A percentile compares a stretch with the other conserved stretches of the same genome.
These are phyloP conservation scores for Incurvaria masculella DNA, from an alignment of 2,888 invertebrate genomes.

Conservation along the genomic window DNA sequence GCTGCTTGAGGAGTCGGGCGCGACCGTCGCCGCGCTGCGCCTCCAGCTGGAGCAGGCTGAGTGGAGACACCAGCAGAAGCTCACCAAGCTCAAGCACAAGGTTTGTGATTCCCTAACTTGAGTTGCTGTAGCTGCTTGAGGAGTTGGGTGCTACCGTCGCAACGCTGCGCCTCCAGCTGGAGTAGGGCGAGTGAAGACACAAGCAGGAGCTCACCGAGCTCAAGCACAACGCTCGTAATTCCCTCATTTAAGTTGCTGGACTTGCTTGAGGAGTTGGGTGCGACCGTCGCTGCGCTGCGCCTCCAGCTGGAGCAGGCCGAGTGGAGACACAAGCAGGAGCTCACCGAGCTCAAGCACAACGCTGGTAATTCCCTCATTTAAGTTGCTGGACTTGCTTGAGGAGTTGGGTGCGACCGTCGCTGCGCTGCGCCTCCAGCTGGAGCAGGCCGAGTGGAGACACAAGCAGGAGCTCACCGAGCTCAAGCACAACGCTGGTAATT, in stretches of 20 bases:
- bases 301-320: constrained; percentile 67
- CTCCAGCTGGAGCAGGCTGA: constrained; percentile 67
- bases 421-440: constrained; percentile 63
- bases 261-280: constrained; percentile 57
- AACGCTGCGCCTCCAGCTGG: constrained; percentile 63
- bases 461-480: constrained; percentile 71
- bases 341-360: constrained; percentile 70
- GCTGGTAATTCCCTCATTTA: no score
- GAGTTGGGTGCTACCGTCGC: constrained; percentile 56
- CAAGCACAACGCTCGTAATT: constrained; percentile 65
- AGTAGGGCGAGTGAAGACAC: constrained; percentile 67
- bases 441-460: constrained; percentile 67
- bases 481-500: constrained; percentile 70
- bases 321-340: constrained; percentile 71
- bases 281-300: constrained; percentile 58
- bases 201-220: constrained; percentile 71
- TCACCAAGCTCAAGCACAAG: constrained; percentile 70
- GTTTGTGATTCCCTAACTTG: no score
- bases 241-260: constrained; percentile 47
- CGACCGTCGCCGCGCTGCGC: constrained; percentile 58
- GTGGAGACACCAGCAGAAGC: constrained; percentile 71
- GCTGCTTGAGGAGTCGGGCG: constrained; percentile 57
- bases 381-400: constrained; percentile 62
- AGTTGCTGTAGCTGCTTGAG: constrained; percentile 62
- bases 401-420: constrained; percentile 57